phyloP scores from a whole-genome alignment of 2,113 vertebrate species.

The Tamias sibiricus region DNA sequence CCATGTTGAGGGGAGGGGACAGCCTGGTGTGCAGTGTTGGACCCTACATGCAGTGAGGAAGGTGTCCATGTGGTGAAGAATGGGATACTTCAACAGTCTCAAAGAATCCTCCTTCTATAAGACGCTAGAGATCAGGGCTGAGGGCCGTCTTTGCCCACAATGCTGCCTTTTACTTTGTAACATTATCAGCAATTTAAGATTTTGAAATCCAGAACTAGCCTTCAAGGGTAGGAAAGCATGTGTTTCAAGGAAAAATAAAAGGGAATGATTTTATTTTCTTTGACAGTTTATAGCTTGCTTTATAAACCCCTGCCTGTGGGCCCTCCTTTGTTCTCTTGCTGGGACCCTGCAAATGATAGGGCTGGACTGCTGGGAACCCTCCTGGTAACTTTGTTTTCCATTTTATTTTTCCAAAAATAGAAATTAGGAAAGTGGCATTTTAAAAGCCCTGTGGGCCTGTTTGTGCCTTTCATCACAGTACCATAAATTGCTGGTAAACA shows the following conservation, averaged over 20 bases:
- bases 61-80: neutral
- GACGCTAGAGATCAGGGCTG: neutral
- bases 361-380: neutral
- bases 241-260: neutral
- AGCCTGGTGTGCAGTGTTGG: neutral
- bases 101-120: neutral
- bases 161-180: neutral
- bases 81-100: neutral
- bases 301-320: rapidly evolving
- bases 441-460: neutral
- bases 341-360: neutral
- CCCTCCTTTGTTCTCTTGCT: neutral
- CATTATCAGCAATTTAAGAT: neutral
- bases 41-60: neutral
- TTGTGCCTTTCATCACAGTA: neutral
- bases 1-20: no score
- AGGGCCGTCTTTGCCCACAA: neutral
- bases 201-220: neutral
- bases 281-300: neutral
- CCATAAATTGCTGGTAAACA: neutral
- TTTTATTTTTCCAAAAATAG: neutral
- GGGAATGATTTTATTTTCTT: neutral
- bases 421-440: slow-evolving; percentile 43
- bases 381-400: neutral
- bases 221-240: neutral